phyloP scores from a whole-genome alignment of 2,113 vertebrate genomes.

The Actinemys pallida region DNA sequence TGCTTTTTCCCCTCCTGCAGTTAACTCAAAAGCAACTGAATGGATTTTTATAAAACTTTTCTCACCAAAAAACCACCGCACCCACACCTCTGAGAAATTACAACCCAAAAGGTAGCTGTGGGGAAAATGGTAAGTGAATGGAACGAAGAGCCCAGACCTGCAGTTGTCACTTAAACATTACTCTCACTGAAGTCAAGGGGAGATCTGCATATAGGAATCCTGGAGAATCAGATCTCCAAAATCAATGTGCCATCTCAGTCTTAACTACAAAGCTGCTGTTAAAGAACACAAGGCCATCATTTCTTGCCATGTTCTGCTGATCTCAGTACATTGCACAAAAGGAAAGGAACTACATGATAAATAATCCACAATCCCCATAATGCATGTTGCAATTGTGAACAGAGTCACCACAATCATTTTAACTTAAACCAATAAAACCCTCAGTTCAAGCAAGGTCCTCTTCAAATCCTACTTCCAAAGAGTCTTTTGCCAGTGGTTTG shows the following conservation, averaged over 20 bases:
- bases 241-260: neutral
- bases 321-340: neutral
- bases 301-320: slow-evolving; percentile 2
- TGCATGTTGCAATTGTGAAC: neutral
- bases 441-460: slow-evolving; percentile 16
- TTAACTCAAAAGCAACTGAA: neutral
- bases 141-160: neutral
- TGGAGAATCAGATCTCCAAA: neutral
- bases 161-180: neutral
- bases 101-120: neutral
- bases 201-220: neutral
- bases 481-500: slow-evolving; percentile 40
- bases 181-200: neutral
- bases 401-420: neutral
- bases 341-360: neutral
- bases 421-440: neutral
- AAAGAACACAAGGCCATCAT: neutral
- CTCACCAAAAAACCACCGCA: slow-evolving; percentile 46
- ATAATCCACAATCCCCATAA: neutral
- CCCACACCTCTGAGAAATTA: neutral
- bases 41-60: slow-evolving; percentile 18
- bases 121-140: neutral
- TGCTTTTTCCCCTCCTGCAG: slow-evolving; percentile 27
- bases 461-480: slow-evolving; percentile 43
- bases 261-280: neutral